Conservation (phyloP, 2,113 vertebrate species). For the Odontesthes bonariensis region DNA sequence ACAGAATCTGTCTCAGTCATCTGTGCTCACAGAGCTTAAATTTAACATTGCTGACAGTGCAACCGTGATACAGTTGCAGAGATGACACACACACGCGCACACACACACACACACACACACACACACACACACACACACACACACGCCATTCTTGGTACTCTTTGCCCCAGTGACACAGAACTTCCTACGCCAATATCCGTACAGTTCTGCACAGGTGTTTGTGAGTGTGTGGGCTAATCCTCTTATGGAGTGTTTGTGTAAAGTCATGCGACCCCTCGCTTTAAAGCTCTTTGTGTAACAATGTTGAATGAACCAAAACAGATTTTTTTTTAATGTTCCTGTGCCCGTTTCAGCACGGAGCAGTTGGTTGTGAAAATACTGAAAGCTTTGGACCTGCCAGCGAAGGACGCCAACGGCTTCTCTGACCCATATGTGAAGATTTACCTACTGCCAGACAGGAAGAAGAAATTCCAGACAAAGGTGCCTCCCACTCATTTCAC, state of each 20-base stretch:
- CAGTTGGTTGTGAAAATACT: conserved; percentile 93
- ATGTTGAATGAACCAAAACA: neutral
- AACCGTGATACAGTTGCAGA: conserved; percentile 46
- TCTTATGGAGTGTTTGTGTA: conserved; percentile 33
- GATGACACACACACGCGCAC: conserved; percentile 28
- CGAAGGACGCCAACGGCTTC: conserved; percentile 94
- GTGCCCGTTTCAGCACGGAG: conserved; percentile 82
- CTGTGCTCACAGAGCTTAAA: conserved; percentile 37
- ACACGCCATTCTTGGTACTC: conserved; percentile 30
- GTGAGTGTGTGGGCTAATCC: conserved; percentile 46
- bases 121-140: conserved; percentile 4
- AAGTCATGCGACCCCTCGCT: neutral
- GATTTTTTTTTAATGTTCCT: neutral
- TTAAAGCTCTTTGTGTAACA: conserved; percentile 1
- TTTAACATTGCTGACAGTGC: conserved; percentile 50
- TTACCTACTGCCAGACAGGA: conserved; percentile 94
- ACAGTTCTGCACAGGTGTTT: conserved; percentile 46
- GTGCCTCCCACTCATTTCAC: conserved; percentile 39
- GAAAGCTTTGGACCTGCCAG: conserved; percentile 92
- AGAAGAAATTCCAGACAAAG: conserved; percentile 96
- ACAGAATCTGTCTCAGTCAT: conserved; percentile 12
- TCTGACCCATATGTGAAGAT: conserved; percentile 96
- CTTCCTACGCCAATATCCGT: conserved; percentile 49
- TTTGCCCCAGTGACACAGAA: conserved; percentile 36
- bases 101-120: conserved; percentile 11